Base-by-base conservation (phyloP, 2,113 vertebrate species). In the Dolichotis patagonum region DNA sequence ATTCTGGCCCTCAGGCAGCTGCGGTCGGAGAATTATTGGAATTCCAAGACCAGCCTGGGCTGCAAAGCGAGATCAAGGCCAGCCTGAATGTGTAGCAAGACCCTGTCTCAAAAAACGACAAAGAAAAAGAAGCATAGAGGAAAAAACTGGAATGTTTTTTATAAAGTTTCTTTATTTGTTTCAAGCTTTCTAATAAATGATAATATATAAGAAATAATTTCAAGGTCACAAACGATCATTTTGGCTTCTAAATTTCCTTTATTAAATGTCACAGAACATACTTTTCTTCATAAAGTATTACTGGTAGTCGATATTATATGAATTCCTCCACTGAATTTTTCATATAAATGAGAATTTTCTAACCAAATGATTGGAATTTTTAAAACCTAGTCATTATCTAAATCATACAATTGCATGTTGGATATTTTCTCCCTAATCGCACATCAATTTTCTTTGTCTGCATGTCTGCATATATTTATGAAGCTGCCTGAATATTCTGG, bases 191-290 rank as follows among this genome's bases (percentile, higher is more conserved):
- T 73, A 56, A 88, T 62, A 35, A 83, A 49, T n/a, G 46, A 73
- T 58, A 78, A 86, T 63, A 54, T 54, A 71, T 71, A n/a, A 86
- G 19, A 90, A 90, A 87, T 71, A n/a, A 69, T 92, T 89, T 92
- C 24, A 41, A 93, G 30, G 56, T 87, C 6, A 43, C 63, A 80
- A 32, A 71, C 11, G 71, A 63, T 46, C 8, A 84, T 71, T 78
- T 82, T 80, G 32, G 38, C 3, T 90, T 87, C 75, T 58, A 35
- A 41, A 69, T 19, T 60, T 62, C 10, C 43, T 54, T 32, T 83
- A 69, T 43, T 83, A 62, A 94, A 75, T 49, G 8, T 28, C 28
- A n/a, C n/a, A 19, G 90, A 84, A 84, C 54, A 71, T 46, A 22
- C 38, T 7, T 88, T 85, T 84, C 7, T 19, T 54, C 38, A 85